Conservation (phyloP, 2,888 invertebrate species). For the Capitulum mitella region DNA sequence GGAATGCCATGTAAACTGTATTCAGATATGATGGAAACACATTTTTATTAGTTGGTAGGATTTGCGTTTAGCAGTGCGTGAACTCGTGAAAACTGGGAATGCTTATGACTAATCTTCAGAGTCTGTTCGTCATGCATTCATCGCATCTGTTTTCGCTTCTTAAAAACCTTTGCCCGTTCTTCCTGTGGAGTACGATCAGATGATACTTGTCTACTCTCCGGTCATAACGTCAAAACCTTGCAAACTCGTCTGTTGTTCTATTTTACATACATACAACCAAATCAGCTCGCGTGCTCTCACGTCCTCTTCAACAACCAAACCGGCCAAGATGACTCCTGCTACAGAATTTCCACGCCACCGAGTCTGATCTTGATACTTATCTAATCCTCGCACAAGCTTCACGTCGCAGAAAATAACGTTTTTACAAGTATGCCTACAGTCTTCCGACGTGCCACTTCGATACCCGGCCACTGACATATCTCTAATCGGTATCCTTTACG, state of each 20-base stretch:
- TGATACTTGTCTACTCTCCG: too few species aligned
- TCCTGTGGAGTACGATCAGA: too few species aligned
- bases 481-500: neutral
- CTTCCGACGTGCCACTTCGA: neutral
- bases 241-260: neutral
- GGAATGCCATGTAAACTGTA: too few species aligned
- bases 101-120: too few species aligned
- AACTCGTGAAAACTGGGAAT: too few species aligned
- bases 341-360: neutral
- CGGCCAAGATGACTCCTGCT: neutral
- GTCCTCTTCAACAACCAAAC: neutral
- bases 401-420: neutral
- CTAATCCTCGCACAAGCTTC: neutral
- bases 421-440: neutral
- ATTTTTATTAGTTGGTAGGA: too few species aligned
- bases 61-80: too few species aligned
- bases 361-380: neutral
- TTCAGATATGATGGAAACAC: too few species aligned
- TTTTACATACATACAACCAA: neutral
- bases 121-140: too few species aligned
- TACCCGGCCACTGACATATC: neutral
- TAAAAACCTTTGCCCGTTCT: too few species aligned
- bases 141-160: too few species aligned
- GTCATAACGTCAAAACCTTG: neutral
- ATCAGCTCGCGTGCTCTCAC: neutral